These are phyloP conservation scores for Belonocnema kinseyi DNA, from an alignment of 1,140 invertebrate genomes.

Conservation along the genomic window DNA sequence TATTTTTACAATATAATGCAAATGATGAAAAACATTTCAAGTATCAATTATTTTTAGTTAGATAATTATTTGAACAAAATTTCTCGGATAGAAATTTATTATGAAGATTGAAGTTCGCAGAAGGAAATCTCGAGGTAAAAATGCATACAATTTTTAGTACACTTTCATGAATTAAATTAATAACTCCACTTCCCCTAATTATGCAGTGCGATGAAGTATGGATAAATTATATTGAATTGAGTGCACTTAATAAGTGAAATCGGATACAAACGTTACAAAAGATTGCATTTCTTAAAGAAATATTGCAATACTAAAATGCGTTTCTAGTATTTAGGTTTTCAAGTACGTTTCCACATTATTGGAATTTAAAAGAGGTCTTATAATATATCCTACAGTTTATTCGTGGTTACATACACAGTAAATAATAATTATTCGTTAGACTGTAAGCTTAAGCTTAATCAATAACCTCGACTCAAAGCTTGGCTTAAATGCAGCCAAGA, in stretches of 20 bases:
- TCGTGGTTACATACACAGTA: constrained; percentile 42
- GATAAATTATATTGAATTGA: not conserved
- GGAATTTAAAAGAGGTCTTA: constrained; percentile 11
- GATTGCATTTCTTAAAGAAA: not conserved
- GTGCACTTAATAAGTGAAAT: not conserved
- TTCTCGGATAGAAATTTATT: not conserved
- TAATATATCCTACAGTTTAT: constrained; percentile 43
- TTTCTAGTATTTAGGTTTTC: not conserved
- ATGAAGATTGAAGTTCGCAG: not conserved
- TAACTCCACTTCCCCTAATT: not conserved
- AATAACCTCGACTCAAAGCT: not conserved
- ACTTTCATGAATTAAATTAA: constrained; percentile 7
- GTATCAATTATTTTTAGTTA: too few relatives aligned
- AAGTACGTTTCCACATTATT: not conserved
- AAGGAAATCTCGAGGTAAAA: constrained; percentile 40
- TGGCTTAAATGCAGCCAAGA: not conserved
- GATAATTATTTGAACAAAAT: too few relatives aligned
- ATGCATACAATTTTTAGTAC: not conserved
- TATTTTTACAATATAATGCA: constrained; percentile 6
- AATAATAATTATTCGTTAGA: constrained; percentile 35
- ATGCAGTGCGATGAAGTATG: not conserved
- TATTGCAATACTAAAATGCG: not conserved
- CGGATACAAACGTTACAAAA: constrained; percentile 17
- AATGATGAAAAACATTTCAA: not conserved
- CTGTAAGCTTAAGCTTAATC: constrained; percentile 20